Evolutionary conservation across 2,113 vertebrate genomes (phyloP).

Genomic region (Eudorcas thomsonii): DNA sequence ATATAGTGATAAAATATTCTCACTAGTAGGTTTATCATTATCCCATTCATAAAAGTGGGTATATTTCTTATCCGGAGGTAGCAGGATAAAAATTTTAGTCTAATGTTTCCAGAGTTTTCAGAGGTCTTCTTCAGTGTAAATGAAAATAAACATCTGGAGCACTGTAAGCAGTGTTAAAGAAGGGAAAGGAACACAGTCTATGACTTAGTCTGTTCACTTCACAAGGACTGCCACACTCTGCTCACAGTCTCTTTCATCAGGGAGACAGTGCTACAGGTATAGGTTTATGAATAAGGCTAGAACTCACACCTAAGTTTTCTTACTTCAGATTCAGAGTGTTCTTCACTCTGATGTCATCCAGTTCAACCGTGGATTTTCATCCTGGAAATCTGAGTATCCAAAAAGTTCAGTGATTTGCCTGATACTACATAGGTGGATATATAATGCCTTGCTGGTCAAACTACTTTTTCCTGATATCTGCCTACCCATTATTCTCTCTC

Average conservation of each 20-base stretch:
- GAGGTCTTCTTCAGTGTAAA: constrained; percentile 22
- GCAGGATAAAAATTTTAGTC: not conserved
- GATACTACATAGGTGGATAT: not conserved
- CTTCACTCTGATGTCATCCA: not conserved
- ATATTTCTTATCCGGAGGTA: not conserved
- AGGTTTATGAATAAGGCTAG: not conserved
- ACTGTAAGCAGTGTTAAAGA: not conserved
- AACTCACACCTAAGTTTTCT: not conserved
- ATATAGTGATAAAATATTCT: not conserved
- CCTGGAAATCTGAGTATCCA: not conserved
- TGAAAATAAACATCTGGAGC: not conserved
- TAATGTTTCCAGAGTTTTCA: constrained; percentile 16
- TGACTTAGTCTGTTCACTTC: not conserved
- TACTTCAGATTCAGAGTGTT: not conserved
- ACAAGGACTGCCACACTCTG: not conserved
- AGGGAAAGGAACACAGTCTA: not conserved
- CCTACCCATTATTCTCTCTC: not conserved
- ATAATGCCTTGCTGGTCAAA: not conserved
- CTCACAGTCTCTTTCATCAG: not conserved
- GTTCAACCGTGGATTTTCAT: not conserved
- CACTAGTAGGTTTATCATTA: not conserved
- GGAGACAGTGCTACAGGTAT: not conserved
- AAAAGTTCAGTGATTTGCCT: not conserved
- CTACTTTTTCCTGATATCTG: not conserved
- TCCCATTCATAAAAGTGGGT: not conserved